A percentile compares a stretch with the other conserved stretches of the same genome.
These are phyloP conservation scores for Premnoplex brunnescens DNA, from an alignment of 2,797 vertebrate genomes.

Conservation along the genomic window DNA sequence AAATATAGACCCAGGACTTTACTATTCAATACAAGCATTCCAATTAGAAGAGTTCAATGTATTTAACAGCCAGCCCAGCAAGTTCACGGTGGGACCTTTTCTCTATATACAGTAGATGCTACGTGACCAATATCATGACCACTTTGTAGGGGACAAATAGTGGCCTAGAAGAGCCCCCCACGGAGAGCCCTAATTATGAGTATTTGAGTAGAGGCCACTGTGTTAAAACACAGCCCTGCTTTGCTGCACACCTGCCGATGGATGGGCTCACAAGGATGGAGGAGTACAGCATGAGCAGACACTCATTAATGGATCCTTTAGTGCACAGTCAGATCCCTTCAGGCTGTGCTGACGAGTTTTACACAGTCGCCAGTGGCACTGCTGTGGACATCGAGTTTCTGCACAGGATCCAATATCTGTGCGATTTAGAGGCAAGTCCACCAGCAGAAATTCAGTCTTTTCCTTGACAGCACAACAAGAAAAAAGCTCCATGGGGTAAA, in stretches of 20 bases:
- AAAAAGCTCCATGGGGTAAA: not conserved
- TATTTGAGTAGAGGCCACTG: not conserved
- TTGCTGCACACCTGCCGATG: not conserved
- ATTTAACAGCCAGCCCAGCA: not conserved
- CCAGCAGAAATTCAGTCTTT: not conserved
- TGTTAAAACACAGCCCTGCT: not conserved
- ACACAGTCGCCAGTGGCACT: not conserved
- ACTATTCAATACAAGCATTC: not conserved
- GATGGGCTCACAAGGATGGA: not conserved
- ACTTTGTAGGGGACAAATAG: not conserved
- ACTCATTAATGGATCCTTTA: not conserved
- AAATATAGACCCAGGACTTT: not conserved
- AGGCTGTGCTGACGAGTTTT: not conserved
- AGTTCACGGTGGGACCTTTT: not conserved
- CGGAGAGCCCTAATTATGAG: not conserved
- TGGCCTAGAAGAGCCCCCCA: not conserved
- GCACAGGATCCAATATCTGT: not conserved
- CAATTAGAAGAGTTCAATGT: not conserved
- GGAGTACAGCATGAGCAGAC: not conserved
- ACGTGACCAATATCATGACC: not conserved
- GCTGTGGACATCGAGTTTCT: not conserved
- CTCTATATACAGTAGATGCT: not conserved
- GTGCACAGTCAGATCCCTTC: not conserved
- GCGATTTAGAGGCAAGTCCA: not conserved
- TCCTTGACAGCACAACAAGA: not conserved